Conservation (phyloP, 2,888 invertebrate species). For the Parelbella ahira region DNA sequence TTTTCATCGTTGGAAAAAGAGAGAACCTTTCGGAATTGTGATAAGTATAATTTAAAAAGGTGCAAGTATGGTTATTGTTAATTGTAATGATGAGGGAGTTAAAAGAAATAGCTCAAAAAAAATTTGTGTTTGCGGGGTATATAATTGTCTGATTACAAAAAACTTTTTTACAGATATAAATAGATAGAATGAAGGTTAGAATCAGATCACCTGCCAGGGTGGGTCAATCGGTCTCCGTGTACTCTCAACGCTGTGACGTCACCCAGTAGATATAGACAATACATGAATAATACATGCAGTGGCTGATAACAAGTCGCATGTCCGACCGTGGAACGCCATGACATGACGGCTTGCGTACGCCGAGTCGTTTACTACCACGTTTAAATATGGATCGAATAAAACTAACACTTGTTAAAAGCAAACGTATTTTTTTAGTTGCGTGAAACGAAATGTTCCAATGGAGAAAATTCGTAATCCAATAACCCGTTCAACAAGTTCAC, state of each 20-base stretch:
- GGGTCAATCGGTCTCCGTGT: constrained; percentile 30
- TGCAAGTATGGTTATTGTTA: too few species aligned
- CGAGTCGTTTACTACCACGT: not conserved
- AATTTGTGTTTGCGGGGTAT: too few species aligned
- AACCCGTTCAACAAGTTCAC: constrained; percentile 52
- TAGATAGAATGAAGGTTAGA: constrained; percentile 21
- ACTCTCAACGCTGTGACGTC: constrained; percentile 23
- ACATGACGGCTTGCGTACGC: constrained; percentile 16
- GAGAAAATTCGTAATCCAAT: constrained; percentile 32
- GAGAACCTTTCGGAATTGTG: too few species aligned
- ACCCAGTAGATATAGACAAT: constrained; percentile 25
- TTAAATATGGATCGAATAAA: not conserved
- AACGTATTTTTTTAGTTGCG: constrained; percentile 11
- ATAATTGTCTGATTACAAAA: not conserved
- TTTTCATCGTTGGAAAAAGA: too few species aligned
- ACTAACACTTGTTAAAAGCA: constrained; percentile 2
- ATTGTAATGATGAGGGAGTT: too few species aligned
- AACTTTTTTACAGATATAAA: not conserved
- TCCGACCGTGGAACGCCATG: constrained; percentile 2
- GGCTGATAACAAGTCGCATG: constrained; percentile 29
- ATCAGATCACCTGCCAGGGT: constrained; percentile 47
- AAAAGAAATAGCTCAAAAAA: too few species aligned
- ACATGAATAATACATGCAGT: constrained; percentile 32
- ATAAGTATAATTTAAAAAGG: too few species aligned
- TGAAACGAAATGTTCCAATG: constrained; percentile 30